Percentiles rank a stretch among this genome's conserved stretches.
These are phyloP conservation scores for Drosophila bunnanda DNA, from an alignment of 2,888 invertebrate genomes.

Conservation along the genomic window DNA sequence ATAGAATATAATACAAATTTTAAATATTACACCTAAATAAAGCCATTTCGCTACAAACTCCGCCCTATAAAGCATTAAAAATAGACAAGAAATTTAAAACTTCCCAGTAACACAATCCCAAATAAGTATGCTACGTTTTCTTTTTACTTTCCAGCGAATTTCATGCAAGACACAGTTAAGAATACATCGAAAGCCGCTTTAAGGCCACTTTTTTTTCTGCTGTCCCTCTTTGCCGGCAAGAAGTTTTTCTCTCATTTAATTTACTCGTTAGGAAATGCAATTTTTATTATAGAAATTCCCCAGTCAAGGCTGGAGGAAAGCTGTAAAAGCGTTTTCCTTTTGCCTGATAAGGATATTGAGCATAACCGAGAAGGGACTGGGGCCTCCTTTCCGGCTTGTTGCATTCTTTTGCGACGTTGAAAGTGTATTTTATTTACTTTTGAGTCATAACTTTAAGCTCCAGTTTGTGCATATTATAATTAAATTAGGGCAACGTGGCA, in stretches of 20 bases:
- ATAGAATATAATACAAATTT: too few species aligned
- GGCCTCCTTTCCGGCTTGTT: constrained; percentile 35
- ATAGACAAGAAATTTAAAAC: background rate
- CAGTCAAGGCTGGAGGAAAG: constrained; percentile 1
- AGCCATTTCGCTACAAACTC: background rate
- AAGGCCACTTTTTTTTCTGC: constrained; percentile 61
- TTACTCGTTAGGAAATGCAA: constrained; percentile 67
- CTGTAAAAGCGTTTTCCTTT: constrained; percentile 2
- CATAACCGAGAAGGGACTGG: background rate
- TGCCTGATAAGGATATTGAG: constrained; percentile 1
- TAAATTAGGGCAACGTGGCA: constrained; percentile 44
- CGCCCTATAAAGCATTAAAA: background rate
- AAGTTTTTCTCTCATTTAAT: constrained; percentile 52
- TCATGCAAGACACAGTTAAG: background rate
- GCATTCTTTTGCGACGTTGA: constrained; percentile 39
- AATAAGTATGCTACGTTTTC: background rate
- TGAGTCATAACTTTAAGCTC: background rate
- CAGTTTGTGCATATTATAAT: constrained; percentile 36
- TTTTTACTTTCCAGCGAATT: background rate
- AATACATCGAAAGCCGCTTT: constrained; percentile 27
- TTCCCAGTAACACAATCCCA: background rate
- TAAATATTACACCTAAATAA: too few species aligned
- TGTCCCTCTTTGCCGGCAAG: background rate
- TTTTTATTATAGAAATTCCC: constrained; percentile 57
- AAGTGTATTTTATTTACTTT: constrained; percentile 51